phyloP scores from a whole-genome alignment of 2,113 vertebrate genomes.

The Scartelaos histophorus region DNA sequence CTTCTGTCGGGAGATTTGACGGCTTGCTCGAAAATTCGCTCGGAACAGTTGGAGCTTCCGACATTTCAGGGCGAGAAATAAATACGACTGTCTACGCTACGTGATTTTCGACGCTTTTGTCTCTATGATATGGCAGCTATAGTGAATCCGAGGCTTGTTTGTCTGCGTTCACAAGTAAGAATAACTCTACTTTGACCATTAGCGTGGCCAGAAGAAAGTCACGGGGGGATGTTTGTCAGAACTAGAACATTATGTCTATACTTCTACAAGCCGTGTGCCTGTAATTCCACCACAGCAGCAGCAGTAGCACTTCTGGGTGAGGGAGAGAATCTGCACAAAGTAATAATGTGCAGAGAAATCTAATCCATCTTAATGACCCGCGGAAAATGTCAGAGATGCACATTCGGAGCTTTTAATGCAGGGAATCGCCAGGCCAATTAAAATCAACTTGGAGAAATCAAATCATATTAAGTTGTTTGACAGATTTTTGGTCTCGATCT shows the following conservation, averaged over 20 bases:
- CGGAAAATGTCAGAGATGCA: neutral
- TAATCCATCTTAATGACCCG: constrained; percentile 35
- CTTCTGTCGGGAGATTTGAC: constrained; percentile 32
- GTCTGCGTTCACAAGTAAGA: constrained; percentile 23
- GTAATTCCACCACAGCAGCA: constrained; percentile 21
- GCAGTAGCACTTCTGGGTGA: constrained; percentile 24
- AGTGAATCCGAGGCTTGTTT: neutral
- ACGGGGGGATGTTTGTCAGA: constrained; percentile 27
- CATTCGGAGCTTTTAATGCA: neutral
- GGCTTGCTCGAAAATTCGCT: constrained; percentile 47
- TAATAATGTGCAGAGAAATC: constrained; percentile 35
- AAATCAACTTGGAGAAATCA: neutral
- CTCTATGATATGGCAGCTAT: constrained; percentile 12
- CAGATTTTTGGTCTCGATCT: neutral
- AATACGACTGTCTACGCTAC: constrained; percentile 16
- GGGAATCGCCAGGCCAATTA: neutral
- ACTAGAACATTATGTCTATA: constrained; percentile 34
- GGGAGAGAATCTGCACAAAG: constrained; percentile 25
- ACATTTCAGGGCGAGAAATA: constrained; percentile 25
- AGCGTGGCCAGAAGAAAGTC: constrained; percentile 54
- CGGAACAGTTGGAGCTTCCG: constrained; percentile 18
- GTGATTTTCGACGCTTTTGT: neutral
- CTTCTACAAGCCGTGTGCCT: constrained; percentile 43
- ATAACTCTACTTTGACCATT: constrained; percentile 57
- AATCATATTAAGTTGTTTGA: neutral